Conservation (phyloP, 2,113 vertebrate genomes). For the Xenopus borealis region DNA sequence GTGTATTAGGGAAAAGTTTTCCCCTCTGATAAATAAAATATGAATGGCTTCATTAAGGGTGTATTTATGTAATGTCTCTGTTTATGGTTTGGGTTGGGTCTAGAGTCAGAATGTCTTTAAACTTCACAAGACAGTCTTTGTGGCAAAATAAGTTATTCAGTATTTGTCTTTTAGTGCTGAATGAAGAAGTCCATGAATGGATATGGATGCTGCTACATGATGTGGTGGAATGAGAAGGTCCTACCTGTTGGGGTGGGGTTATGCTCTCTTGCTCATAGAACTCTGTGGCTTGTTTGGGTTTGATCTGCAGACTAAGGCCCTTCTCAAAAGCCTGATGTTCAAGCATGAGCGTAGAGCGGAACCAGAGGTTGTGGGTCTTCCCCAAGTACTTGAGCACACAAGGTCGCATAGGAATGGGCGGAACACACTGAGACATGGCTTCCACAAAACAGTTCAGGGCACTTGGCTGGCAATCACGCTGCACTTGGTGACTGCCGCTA, state of each 20-base stretch:
- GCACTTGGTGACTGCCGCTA: conserved; percentile 94
- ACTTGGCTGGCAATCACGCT: conserved; percentile 95
- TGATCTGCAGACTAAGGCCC: conserved; percentile 91
- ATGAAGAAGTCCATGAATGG: not conserved
- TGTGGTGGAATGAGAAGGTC: conserved; percentile 2
- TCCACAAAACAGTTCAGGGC: conserved; percentile 97
- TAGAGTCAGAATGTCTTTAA: too few species aligned
- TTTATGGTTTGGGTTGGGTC: too few species aligned
- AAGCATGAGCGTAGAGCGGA: conserved; percentile 93
- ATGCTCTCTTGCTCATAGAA: conserved; percentile 98
- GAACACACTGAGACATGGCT: conserved; percentile 96
- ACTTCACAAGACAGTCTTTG: too few species aligned
- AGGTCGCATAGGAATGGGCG: conserved; percentile 92
- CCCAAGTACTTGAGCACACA: conserved; percentile 96
- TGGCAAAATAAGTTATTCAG: too few species aligned
- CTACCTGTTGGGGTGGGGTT: conserved; percentile 94
- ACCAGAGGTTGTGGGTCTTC: conserved; percentile 97
- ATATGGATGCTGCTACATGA: not conserved
- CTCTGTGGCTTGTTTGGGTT: conserved; percentile 89
- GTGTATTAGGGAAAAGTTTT: too few species aligned
- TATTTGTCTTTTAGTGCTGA: too few species aligned
- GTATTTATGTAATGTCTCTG: too few species aligned
- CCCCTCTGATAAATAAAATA: too few species aligned
- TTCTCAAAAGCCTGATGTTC: conserved; percentile 98
- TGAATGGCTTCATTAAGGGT: too few species aligned